phyloP scores from a whole-genome alignment of 2,113 vertebrate genomes.

The human (Homo sapiens) region GRCh38 chrX:106763001-106763500 shows the following conservation, averaged over 20 bases:
- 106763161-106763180: neutral
- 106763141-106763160: neutral
- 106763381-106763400: neutral
- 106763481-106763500: neutral
- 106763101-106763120: neutral
- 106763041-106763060: neutral
- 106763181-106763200: neutral
- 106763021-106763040: neutral
- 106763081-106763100: neutral
- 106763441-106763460: neutral
- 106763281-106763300: neutral
- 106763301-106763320: neutral
- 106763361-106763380: neutral
- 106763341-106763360: neutral
- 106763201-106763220: neutral
- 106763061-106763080: neutral
- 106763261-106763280: neutral
- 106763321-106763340: neutral
- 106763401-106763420: neutral
- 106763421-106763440: conserved; percentile 6
- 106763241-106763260: neutral
- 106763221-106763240: neutral
- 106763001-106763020: neutral
- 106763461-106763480: conserved; percentile 25
- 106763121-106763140: neutral